Evolutionary conservation across 2,888 invertebrate species (phyloP), one percentile per base, ranked within the genome.

Genomic region (Drosophila acutilabella): DNA sequence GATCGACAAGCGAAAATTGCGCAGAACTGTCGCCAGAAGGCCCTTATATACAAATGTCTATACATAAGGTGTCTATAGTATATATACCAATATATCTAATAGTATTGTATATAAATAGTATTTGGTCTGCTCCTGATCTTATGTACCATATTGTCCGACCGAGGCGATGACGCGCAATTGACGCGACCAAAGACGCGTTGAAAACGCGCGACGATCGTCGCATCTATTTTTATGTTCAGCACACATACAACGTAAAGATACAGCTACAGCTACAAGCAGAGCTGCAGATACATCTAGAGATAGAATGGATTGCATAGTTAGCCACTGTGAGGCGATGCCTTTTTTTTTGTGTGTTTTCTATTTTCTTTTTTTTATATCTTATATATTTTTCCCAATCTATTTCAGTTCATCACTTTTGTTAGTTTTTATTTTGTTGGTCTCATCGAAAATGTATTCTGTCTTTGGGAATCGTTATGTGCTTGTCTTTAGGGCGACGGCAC

Each of bases 111-210:
- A 67, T 75, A 79, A 65, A 58, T 62, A 71, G 74, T 76, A 67
- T 60, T 56, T 62, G 64, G 51, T 61, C 65, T 58, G 64, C 61
- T 61, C 52, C 64, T 56, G 62, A 69, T 76, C 56, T 66, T 68
- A 78, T 80, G 54, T 79, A 71, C 47, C 47, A 60, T 79, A 68
- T 47, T 42, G 38, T 23, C 26, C 52, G 56, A 48, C 45, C 62
- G 61, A 65, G 73, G 75, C 79, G 89, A 86, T 89, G 86, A 90
- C 83, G 90, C 86, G 82, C 89, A 89, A 89, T 90, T 89, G 86
- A 89, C 75, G 89, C 86, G 79, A 64, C 73, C 76, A 88, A 88
- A 85, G 88, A 85, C 81, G 85, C 85, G 85, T 85, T 85, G 83
- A 85, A 88, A 88, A 71, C 78, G 71, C 77, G 75, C 62, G 50